Conservation (phyloP, 2,113 vertebrate species). For the Percina caprodes region DNA sequence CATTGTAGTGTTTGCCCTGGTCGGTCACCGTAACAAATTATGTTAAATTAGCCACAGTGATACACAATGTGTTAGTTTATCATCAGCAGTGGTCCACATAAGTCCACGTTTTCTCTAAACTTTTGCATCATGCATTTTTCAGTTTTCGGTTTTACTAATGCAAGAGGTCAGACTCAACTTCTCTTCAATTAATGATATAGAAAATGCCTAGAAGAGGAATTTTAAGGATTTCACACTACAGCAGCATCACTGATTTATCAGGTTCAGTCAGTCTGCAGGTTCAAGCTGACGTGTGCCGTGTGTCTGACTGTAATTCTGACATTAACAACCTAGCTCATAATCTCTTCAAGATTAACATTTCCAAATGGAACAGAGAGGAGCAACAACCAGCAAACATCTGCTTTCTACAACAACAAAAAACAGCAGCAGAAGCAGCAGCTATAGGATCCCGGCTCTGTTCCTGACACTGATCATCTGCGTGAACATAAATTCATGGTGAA, state of each 20-base stretch:
- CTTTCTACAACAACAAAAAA: slow-evolving; percentile 31
- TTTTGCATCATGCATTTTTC: neutral
- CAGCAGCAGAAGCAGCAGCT: slow-evolving; percentile 8
- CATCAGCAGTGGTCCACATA: neutral
- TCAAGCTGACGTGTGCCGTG: slow-evolving; percentile 39
- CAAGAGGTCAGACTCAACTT: slow-evolving; percentile 20
- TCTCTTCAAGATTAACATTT: slow-evolving; percentile 21
- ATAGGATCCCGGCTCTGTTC: slow-evolving; percentile 19
- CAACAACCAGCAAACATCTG: slow-evolving; percentile 8
- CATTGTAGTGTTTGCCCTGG: no score
- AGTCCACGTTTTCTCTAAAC: neutral
- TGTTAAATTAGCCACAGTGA: neutral
- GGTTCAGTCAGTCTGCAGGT: slow-evolving; percentile 55
- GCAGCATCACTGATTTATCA: slow-evolving; percentile 52
- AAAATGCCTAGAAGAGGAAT: slow-evolving; percentile 28
- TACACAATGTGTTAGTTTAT: no score
- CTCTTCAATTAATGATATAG: slow-evolving; percentile 10
- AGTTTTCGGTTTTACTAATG: neutral
- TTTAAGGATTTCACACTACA: slow-evolving; percentile 50
- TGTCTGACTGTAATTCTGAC: slow-evolving; percentile 14
- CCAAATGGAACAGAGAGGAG: slow-evolving; percentile 3
- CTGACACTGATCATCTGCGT: slow-evolving; percentile 57
- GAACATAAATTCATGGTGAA: slow-evolving; percentile 69
- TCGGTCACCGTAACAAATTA: neutral
- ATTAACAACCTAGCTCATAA: slow-evolving; percentile 14